phyloP scores from a whole-genome alignment of 2,113 vertebrate species.

The Synodontis membranacea region DNA sequence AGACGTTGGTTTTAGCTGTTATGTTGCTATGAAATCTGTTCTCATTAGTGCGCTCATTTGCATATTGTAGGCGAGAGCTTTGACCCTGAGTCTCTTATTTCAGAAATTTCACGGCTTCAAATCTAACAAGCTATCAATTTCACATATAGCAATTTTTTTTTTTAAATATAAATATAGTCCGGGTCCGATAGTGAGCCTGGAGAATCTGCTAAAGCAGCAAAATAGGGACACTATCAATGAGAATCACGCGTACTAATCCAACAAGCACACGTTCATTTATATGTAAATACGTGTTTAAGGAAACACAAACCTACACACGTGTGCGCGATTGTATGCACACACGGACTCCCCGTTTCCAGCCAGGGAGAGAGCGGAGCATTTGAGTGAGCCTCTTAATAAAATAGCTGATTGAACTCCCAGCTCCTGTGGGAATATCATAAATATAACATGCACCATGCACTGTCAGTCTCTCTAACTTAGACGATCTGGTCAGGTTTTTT shows the following conservation, averaged over 20 bases:
- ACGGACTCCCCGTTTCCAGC: neutral
- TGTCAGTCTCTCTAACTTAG: conserved; percentile 14
- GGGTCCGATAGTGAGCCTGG: neutral
- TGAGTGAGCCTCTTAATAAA: conserved; percentile 72
- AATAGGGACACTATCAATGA: conserved; percentile 3
- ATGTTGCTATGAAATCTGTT: conserved; percentile 16
- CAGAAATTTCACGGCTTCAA: neutral
- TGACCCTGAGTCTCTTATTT: neutral
- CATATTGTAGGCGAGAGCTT: conserved; percentile 15
- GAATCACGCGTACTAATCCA: conserved; percentile 18
- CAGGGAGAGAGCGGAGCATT: conserved; percentile 48
- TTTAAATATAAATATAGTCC: conserved; percentile 12
- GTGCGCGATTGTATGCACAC: neutral
- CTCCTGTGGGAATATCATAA: conserved; percentile 75
- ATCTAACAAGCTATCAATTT: conserved; percentile 11
- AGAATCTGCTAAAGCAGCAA: neutral
- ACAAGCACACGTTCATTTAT: conserved; percentile 30
- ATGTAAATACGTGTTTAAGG: conserved; percentile 35
- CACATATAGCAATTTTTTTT: conserved; percentile 4
- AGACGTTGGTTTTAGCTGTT: conserved; percentile 23
- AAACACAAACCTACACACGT: neutral
- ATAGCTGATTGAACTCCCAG: conserved; percentile 72
- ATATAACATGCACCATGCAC: conserved; percentile 26
- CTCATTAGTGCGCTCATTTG: conserved; percentile 15
- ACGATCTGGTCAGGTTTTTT: conserved; percentile 1